These are phyloP conservation scores for Neomonachus schauinslandi DNA, from an alignment of 2,113 vertebrate species.

Conservation along the genomic window DNA sequence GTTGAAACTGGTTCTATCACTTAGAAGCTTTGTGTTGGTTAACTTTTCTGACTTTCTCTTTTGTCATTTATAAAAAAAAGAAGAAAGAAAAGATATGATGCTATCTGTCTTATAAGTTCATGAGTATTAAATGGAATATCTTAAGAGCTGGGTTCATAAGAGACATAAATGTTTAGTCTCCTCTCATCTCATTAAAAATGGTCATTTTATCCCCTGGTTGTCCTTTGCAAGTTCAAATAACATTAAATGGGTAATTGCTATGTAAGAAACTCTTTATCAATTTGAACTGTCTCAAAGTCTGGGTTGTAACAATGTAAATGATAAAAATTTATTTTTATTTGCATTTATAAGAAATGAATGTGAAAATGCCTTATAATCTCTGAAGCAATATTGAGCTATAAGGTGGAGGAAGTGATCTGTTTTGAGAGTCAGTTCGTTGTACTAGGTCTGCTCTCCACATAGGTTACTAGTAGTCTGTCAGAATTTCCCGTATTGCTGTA, in stretches of 20 bases:
- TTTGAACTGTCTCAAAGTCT: neutral
- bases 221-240: slow-evolving; percentile 11
- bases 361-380: neutral
- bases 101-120: neutral
- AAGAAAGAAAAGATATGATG: neutral
- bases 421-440: neutral
- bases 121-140: neutral
- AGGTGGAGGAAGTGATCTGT: neutral
- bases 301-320: neutral
- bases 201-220: neutral
- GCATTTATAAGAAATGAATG: neutral
- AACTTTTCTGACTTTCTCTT: neutral
- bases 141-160: neutral
- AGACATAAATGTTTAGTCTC: neutral
- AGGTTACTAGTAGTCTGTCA: neutral
- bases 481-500: neutral
- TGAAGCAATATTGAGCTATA: neutral
- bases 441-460: neutral
- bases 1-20: neutral
- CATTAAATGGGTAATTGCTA: neutral
- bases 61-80: neutral
- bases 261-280: neutral
- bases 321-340: neutral
- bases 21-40: neutral
- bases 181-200: neutral